A percentile compares a stretch with the other conserved stretches of the same genome.
Evolutionary conservation across 2,797 vertebrate species (phyloP).

Genomic region (Tokudaia tokunoshimensis): DNA sequence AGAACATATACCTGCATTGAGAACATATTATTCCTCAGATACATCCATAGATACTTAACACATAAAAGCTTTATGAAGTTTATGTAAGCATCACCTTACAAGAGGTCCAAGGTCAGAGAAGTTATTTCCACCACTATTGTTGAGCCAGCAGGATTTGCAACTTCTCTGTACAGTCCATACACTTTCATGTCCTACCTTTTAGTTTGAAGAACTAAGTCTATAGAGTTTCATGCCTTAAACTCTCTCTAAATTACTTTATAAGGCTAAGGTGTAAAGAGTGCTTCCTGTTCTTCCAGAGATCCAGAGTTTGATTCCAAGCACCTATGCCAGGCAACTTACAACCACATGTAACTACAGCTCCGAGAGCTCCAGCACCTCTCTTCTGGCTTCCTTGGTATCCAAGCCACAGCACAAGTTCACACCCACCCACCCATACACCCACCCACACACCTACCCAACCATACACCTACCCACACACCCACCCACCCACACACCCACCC

Average conservation of each 20-base stretch:
- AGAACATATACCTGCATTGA: conserved; percentile 23
- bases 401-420: neutral
- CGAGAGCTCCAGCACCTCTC: too few relatives aligned
- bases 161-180: neutral
- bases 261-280: neutral
- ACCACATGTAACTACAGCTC: neutral
- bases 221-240: neutral
- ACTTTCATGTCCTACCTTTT: neutral
- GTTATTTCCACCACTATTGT: neutral
- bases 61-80: conserved; percentile 40
- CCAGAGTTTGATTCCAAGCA: neutral
- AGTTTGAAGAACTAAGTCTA: conserved; percentile 35
- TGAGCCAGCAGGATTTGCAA: neutral
- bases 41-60: neutral
- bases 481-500: too few relatives aligned
- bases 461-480: neutral
- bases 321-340: neutral
- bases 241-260: neutral
- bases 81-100: conserved; percentile 1
- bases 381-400: neutral
- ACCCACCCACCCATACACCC: neutral
- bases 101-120: conserved; percentile 30
- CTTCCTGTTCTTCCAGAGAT: neutral
- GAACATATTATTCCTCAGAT: conserved; percentile 40
- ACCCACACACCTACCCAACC: neutral